Conservation (phyloP, 1,140 invertebrate genomes). For the Brachionus angularis region DNA sequence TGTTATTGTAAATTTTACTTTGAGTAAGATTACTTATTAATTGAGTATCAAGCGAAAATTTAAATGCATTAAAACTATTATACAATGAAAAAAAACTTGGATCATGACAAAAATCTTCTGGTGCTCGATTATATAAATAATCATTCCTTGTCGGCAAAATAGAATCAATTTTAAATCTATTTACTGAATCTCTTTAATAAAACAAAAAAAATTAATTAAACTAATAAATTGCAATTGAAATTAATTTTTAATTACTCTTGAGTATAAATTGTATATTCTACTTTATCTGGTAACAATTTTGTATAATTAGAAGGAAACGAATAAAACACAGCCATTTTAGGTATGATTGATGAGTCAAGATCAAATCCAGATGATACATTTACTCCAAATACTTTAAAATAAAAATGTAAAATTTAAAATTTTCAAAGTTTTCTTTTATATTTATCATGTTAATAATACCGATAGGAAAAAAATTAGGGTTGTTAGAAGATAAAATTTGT, state of each 20-base stretch:
- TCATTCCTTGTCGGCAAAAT: background rate
- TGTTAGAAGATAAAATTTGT: background rate
- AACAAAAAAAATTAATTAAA: background rate
- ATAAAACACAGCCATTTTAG: constrained; percentile 22
- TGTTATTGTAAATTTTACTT: constrained; percentile 11
- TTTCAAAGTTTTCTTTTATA: background rate
- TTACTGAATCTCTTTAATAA: constrained; percentile 4
- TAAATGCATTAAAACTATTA: constrained; percentile 37
- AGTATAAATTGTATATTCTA: constrained; percentile 31
- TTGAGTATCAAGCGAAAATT: constrained; percentile 33
- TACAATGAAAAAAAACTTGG: constrained; percentile 13
- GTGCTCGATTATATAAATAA: constrained; percentile 40
- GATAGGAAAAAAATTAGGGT: constrained; percentile 21
- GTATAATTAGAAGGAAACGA: constrained; percentile 17
- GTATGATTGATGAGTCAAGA: background rate
- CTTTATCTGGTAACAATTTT: background rate
- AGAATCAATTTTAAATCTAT: constrained; percentile 29
- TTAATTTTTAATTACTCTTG: constrained; percentile 19
- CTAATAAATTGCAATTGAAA: background rate
- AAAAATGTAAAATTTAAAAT: background rate
- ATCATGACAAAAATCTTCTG: constrained; percentile 41
- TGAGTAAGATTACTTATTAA: constrained; percentile 11
- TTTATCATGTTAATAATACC: background rate
- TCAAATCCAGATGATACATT: constrained; percentile 13
- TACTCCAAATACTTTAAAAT: constrained; percentile 17